Base-by-base conservation (phyloP, 2,113 vertebrate genomes). In the Melanotaenia duboulayi region DNA sequence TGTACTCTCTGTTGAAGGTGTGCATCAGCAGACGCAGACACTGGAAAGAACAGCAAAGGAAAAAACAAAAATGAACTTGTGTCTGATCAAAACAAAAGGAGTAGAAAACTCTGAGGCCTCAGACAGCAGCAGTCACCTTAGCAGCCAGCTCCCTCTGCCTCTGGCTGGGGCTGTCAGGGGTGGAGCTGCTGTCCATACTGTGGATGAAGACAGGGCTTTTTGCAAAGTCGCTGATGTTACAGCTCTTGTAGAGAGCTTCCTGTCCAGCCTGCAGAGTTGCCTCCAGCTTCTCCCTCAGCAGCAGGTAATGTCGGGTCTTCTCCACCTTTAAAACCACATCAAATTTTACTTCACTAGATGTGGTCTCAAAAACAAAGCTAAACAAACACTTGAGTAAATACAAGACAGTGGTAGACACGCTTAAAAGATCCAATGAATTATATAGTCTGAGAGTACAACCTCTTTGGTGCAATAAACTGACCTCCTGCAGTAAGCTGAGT, bases 1-100 rank as follows among this genome's bases (percentile, higher is more conserved):
- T 96, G 93, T 98, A 97, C 83, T 99, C 97, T 77, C 97, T 95
- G 95, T 98, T 98, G 94, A 99, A 99, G 59, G 97, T 99, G 91
- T 99, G 97, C 8, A 96, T 97, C 83, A 99, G 97, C 82, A 99
- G 95, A 35, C 98, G 96, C 86, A 99, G 93, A 93, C 98, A 99
- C 98, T 99, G 1, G 56, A 64, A 23, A 51, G 23, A 9, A 78
- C 7, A 66, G 35, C 1, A 6, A 40, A 71, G 32, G 25, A 42
- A 42, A 42, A 42, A n/a, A 8, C 1, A 48, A 48, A 46, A 20
- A 51, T 12, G 5, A 25, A 40, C 9, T 55, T 48, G 39, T 19
- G 3, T 37, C 23, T 1, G 6, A 46, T n/a, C 11, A 50, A 14
- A 44, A 12, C 56, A 44, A 12, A 35, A 22, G 2, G 10, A 52